These are phyloP conservation scores for Penelope pileata DNA, from an alignment of 2,113 vertebrate genomes.

Conservation along the genomic window DNA sequence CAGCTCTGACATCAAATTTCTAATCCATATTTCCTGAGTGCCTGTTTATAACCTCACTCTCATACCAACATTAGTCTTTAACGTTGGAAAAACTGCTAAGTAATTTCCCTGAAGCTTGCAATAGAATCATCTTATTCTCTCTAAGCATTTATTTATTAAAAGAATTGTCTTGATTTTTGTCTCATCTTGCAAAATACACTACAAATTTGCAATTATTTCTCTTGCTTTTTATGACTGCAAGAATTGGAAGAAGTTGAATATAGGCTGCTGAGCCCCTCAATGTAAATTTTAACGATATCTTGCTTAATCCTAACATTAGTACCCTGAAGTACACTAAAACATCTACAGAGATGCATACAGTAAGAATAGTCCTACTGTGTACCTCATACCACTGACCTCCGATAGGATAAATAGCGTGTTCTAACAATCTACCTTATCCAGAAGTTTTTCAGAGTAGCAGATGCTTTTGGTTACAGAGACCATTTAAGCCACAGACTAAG, in stretches of 20 bases:
- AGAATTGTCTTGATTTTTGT: background rate
- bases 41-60: background rate
- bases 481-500: background rate
- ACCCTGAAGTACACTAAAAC: background rate
- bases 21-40: background rate
- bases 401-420: background rate
- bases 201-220: background rate
- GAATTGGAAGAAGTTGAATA: background rate
- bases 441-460: background rate
- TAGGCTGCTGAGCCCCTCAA: background rate
- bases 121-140: background rate
- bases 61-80: background rate
- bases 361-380: background rate
- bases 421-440: background rate
- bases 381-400: background rate
- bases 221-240: background rate
- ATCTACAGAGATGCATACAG: background rate
- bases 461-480: background rate
- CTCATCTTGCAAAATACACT: background rate
- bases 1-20: background rate
- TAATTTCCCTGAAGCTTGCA: background rate
- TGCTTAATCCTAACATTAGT: background rate
- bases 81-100: background rate
- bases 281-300: background rate
- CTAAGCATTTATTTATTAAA: background rate